Percentiles rank a stretch among this genome's conserved stretches.
Conservation (phyloP, 2,888 invertebrate species). For the Tolmerus cingulatus region DNA sequence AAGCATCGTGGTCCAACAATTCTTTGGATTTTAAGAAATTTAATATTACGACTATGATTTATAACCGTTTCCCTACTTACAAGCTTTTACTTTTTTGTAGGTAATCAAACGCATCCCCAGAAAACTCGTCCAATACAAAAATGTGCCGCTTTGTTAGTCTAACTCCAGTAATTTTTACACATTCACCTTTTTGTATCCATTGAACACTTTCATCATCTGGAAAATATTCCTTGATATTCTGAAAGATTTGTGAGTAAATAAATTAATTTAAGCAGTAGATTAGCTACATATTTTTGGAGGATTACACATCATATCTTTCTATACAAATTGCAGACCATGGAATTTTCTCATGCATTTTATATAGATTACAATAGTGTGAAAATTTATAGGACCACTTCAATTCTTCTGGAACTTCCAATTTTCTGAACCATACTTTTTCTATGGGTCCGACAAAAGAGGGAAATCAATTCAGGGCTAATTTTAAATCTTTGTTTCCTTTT, state of each 20-base stretch:
- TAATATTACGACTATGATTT: neutral
- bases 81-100: constrained; percentile 72
- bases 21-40: constrained; percentile 64
- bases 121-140: constrained; percentile 80
- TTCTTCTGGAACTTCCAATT: no score
- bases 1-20: constrained; percentile 85
- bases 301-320: no score
- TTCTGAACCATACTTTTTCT: no score
- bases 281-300: no score
- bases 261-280: no score
- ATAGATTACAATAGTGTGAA: no score
- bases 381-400: no score
- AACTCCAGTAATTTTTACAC: constrained; percentile 66
- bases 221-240: constrained; percentile 55
- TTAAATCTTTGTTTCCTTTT: no score
- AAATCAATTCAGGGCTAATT: no score
- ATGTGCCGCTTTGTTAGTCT: constrained; percentile 74
- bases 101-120: constrained; percentile 75
- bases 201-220: constrained; percentile 56
- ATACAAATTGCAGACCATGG: no score
- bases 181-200: constrained; percentile 73
- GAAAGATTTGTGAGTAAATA: neutral
- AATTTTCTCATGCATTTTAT: no score
- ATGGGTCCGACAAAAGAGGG: no score
- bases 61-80: constrained; percentile 64